phyloP scores from a whole-genome alignment of 2,888 invertebrate genomes.

The Tetranychus piercei region DNA sequence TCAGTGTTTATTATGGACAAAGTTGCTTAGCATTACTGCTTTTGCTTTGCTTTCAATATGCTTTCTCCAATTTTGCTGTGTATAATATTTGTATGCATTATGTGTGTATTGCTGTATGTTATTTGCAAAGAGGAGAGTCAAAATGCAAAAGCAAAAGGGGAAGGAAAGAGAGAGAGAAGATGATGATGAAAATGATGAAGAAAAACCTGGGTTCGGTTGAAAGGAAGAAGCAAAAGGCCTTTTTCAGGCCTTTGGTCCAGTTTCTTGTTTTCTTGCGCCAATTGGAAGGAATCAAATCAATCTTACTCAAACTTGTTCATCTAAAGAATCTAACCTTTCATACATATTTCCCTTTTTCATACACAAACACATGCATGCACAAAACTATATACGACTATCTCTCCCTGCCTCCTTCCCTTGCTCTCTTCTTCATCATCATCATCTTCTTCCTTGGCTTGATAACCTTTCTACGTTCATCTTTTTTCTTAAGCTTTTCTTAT shows the following conservation, averaged over 20 bases:
- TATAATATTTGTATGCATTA: not conserved
- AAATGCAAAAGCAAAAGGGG: not conserved
- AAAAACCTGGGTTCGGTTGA: not conserved
- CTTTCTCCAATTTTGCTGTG: not conserved
- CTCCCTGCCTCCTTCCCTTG: not conserved
- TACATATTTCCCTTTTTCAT: not conserved
- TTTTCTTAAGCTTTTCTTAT: not conserved
- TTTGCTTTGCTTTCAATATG: not conserved
- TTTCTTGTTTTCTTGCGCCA: not conserved
- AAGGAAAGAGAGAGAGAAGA: not conserved
- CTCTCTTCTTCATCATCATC: not conserved
- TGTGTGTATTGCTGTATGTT: not conserved
- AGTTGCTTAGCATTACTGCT: not conserved
- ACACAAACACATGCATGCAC: not conserved
- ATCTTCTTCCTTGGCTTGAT: not conserved
- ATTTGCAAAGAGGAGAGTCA: not conserved
- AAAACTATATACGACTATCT: not conserved
- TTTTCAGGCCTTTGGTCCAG: not conserved
- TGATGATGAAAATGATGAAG: not conserved
- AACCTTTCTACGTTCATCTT: not conserved
- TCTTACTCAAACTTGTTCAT: constrained; percentile 1
- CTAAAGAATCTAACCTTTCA: not conserved
- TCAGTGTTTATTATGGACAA: not conserved
- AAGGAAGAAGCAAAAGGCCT: not conserved
- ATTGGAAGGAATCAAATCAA: not conserved